Percentiles rank a stretch among this genome's conserved stretches.
Conservation (phyloP, 2,113 vertebrate species). For the Atlantisia rogersi region DNA sequence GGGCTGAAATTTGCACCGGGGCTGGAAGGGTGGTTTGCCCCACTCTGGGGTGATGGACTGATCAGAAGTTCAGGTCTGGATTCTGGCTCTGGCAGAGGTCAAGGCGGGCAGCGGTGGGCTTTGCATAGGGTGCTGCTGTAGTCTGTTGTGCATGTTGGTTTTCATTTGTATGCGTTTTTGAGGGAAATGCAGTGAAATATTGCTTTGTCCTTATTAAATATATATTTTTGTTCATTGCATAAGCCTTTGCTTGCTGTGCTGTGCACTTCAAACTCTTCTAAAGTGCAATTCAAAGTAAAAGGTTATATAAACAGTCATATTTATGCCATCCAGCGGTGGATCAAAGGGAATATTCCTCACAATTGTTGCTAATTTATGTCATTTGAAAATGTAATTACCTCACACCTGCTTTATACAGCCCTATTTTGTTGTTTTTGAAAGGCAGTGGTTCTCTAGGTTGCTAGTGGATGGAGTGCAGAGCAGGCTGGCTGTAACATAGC, state of each 20-base stretch:
- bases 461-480: not conserved
- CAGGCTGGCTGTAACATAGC: not conserved
- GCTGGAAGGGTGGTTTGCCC: not conserved
- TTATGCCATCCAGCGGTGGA: constrained; percentile 36
- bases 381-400: constrained; percentile 56
- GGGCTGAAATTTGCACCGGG: not conserved
- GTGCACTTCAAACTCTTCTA: constrained; percentile 27
- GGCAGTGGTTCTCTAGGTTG: not conserved
- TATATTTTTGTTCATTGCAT: not conserved
- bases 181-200: not conserved
- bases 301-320: constrained; percentile 56
- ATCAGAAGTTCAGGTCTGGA: not conserved
- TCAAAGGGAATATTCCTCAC: constrained; percentile 55
- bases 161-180: not conserved
- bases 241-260: not conserved
- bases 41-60: not conserved
- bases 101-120: not conserved
- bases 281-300: constrained; percentile 35
- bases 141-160: rapidly evolving
- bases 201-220: not conserved
- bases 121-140: not conserved
- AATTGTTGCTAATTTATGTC: constrained; percentile 63
- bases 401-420: not conserved
- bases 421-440: not conserved
- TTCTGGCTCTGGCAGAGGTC: not conserved